Evolutionary conservation across 2,113 vertebrate genomes (phyloP).

Genomic region (Canis aureus): DNA sequence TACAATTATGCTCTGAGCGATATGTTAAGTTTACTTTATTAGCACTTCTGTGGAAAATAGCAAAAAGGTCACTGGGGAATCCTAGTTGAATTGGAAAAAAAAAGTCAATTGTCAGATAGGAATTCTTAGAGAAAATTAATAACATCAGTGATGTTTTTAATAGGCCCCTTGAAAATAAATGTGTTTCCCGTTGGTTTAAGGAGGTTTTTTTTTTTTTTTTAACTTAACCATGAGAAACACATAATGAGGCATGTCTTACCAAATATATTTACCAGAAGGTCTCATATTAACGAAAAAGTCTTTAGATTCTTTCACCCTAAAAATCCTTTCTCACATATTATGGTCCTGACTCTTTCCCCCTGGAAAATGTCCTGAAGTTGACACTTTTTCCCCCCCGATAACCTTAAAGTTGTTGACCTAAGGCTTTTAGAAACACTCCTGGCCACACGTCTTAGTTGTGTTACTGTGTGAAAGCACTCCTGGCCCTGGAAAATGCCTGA

Average conservation of each 20-base stretch:
- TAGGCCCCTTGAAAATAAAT: constrained; percentile 34
- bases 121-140: constrained; percentile 70
- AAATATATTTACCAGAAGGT: background rate
- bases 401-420: background rate
- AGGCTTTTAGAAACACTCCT: background rate
- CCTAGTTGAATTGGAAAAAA: constrained; percentile 61
- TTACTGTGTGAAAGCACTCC: background rate
- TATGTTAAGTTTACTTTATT: constrained; percentile 74
- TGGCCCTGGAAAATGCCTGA: background rate
- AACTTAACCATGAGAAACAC: background rate
- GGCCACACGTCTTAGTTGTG: background rate
- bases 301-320: background rate
- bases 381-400: background rate
- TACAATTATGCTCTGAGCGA: constrained; percentile 68
- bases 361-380: background rate
- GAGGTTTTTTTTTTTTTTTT: background rate
- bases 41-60: constrained; percentile 62
- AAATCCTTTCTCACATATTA: background rate
- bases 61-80: constrained; percentile 60
- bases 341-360: background rate
- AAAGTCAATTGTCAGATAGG: constrained; percentile 42
- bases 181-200: background rate
- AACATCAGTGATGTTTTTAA: constrained; percentile 55
- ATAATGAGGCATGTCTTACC: background rate
- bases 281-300: background rate